phyloP scores from a whole-genome alignment of 1,140 invertebrate genomes.

The Campoletis sonorensis region DNA sequence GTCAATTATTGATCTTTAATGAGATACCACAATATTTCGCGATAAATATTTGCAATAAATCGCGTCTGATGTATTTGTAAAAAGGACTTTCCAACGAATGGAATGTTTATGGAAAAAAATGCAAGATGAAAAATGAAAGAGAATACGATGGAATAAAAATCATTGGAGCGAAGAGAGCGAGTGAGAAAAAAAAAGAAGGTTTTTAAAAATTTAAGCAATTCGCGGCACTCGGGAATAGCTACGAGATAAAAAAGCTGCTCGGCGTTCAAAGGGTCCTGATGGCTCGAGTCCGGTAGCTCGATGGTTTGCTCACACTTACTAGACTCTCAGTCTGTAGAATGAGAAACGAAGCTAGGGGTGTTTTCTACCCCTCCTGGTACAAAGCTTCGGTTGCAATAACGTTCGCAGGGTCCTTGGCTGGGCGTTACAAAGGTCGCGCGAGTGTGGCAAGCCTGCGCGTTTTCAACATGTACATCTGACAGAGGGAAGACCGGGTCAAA shows the following conservation, averaged over 20 bases:
- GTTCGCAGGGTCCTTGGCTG: slow-evolving; percentile 8
- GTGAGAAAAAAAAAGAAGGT: background rate
- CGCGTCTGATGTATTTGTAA: no score
- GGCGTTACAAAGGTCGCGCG: slow-evolving; percentile 39
- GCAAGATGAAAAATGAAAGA: background rate
- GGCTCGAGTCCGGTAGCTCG: no score
- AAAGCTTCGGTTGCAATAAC: background rate
- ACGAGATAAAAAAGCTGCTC: background rate
- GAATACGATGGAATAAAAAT: background rate
- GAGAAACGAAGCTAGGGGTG: background rate
- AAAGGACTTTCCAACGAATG: background rate
- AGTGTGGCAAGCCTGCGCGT: slow-evolving; percentile 26
- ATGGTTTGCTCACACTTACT: no score
- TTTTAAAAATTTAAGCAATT: slow-evolving; percentile 34
- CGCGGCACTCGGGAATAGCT: slow-evolving; percentile 8
- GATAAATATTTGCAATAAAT: no score
- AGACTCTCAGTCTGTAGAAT: background rate
- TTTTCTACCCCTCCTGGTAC: background rate
- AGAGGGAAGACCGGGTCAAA: slow-evolving; percentile 52
- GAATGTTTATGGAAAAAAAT: background rate
- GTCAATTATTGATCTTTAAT: no score
- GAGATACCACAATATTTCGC: no score
- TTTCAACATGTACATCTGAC: slow-evolving; percentile 34
- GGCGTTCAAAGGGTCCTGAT: slow-evolving; percentile 28
- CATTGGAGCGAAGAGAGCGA: background rate